Conservation (phyloP, 2,113 vertebrate species). For the Tetrax tetrax region DNA sequence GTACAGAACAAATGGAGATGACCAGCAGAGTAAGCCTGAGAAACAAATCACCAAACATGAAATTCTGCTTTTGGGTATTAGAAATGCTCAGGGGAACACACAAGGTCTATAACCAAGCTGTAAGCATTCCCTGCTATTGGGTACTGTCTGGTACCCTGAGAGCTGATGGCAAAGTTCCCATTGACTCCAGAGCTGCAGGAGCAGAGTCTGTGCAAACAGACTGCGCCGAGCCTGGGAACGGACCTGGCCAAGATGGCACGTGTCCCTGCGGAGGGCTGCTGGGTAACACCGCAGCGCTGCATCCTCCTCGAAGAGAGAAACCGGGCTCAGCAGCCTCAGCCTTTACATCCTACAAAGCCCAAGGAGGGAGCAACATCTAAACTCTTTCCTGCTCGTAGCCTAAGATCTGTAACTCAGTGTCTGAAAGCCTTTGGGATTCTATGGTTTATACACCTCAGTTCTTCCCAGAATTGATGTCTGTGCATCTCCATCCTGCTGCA, state of each 20-base stretch:
- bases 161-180: neutral
- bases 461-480: neutral
- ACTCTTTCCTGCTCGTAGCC: neutral
- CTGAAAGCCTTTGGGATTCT: neutral
- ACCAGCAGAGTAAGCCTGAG: neutral
- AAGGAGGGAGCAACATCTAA: neutral
- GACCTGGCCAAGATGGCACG: accelerated
- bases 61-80: neutral
- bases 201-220: neutral
- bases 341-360: neutral
- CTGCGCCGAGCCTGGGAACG: neutral
- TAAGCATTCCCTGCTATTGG: neutral
- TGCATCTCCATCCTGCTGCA: neutral
- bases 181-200: neutral
- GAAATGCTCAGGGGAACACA: neutral
- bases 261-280: neutral
- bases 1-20: neutral
- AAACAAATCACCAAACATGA: neutral
- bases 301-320: neutral
- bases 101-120: neutral
- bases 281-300: accelerated
- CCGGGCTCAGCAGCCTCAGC: neutral
- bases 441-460: neutral
- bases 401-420: neutral
- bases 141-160: neutral